phyloP scores from a whole-genome alignment of 2,113 vertebrate genomes.

The Parus major region DNA sequence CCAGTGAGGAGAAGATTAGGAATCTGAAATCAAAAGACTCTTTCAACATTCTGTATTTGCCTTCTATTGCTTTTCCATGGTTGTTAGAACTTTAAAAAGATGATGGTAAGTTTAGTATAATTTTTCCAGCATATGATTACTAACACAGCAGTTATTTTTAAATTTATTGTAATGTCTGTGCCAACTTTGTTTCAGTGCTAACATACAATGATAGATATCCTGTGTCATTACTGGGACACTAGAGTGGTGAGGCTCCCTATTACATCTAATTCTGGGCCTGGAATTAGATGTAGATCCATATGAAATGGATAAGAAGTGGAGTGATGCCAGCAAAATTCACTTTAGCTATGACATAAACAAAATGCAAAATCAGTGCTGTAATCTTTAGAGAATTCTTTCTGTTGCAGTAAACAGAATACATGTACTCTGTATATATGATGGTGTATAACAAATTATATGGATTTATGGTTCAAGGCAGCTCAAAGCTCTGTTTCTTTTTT shows the following conservation, averaged over 20 bases:
- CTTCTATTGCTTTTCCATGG: background rate
- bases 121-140: background rate
- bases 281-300: background rate
- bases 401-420: background rate
- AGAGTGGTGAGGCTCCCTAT: background rate
- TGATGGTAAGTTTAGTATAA: background rate
- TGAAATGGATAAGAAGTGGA: background rate
- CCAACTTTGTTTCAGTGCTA: background rate
- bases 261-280: background rate
- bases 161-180: background rate
- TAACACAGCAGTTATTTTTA: background rate
- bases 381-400: background rate
- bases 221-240: background rate
- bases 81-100: background rate
- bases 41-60: background rate
- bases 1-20: background rate
- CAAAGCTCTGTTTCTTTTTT: background rate
- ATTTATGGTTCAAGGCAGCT: background rate
- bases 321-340: background rate
- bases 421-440: background rate
- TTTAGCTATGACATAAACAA: background rate
- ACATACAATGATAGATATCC: background rate
- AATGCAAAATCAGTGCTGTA: background rate
- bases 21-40: background rate
- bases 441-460: background rate